phyloP scores from a whole-genome alignment of 2,888 invertebrate species.

The Embidobia sp. region DNA sequence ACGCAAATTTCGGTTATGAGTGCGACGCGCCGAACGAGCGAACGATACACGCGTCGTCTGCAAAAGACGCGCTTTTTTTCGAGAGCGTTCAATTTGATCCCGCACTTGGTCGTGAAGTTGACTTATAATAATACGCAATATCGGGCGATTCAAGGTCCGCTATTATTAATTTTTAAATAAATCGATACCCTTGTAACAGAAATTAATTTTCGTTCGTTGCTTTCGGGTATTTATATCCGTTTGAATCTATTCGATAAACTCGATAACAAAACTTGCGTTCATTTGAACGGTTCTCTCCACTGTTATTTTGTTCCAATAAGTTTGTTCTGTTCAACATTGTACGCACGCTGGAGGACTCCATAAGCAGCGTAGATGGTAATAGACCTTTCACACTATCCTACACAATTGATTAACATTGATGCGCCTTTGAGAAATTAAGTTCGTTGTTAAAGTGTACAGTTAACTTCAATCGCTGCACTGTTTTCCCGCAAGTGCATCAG shows the following conservation, averaged over 20 bases:
- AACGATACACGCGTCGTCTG: too few species aligned
- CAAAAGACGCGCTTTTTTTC: too few species aligned
- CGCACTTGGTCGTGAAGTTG: neutral
- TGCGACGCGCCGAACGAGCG: too few species aligned
- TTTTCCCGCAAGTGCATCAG: conserved; percentile 16
- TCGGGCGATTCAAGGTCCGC: conserved; percentile 48
- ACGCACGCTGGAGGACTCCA: too few species aligned
- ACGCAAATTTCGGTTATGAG: too few species aligned
- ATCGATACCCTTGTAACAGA: conserved; percentile 57
- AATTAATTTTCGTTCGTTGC: conserved; percentile 47
- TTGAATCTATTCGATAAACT: conserved; percentile 18
- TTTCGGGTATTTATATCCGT: conserved; percentile 24
- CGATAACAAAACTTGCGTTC: too few species aligned
- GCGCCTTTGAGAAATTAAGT: conserved; percentile 20
- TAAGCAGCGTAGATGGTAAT: too few species aligned
- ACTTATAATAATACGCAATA: conserved; percentile 22
- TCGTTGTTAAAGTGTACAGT: conserved; percentile 1
- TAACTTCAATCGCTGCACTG: conserved; percentile 2
- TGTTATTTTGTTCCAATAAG: too few species aligned
- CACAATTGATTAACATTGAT: conserved; percentile 17
- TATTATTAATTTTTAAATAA: conserved; percentile 56
- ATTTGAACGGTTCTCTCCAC: too few species aligned
- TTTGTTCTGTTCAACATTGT: too few species aligned
- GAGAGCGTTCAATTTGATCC: too few species aligned
- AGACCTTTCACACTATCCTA: neutral